Conservation (phyloP, 2,888 invertebrate species). For the Heliconius ismenius region DNA sequence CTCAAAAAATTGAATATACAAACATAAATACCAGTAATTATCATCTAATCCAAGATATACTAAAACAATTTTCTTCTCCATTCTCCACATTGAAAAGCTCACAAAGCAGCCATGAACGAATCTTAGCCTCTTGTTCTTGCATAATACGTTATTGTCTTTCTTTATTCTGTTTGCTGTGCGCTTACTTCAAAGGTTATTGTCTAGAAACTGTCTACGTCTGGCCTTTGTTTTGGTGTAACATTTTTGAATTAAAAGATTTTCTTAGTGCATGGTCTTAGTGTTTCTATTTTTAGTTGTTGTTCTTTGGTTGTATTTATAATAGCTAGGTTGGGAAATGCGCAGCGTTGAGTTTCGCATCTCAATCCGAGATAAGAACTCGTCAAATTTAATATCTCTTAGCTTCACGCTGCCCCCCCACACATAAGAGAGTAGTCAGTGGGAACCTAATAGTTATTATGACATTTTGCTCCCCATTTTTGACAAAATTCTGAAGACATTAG, state of each 20-base stretch:
- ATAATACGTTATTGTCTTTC: conserved; percentile 34
- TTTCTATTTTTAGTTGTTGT: not conserved
- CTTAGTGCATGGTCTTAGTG: not conserved
- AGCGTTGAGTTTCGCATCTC: no score
- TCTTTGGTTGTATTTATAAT: not conserved
- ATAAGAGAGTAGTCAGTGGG: no score
- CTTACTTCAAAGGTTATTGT: conserved; percentile 36
- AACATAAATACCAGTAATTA: no score
- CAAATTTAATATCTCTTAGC: no score
- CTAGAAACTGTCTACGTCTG: conserved; percentile 23
- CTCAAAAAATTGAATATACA: no score
- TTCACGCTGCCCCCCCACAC: no score
- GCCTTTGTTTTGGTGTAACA: conserved; percentile 26
- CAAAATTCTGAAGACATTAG: no score
- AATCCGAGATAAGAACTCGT: no score
- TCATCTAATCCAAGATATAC: not conserved
- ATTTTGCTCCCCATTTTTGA: no score
- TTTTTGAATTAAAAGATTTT: conserved; percentile 20
- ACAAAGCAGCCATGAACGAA: conserved; percentile 33
- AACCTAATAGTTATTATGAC: no score
- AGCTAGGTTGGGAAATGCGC: not conserved
- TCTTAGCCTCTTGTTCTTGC: conserved; percentile 36
- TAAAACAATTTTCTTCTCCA: conserved; percentile 15
- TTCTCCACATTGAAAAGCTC: conserved; percentile 14
- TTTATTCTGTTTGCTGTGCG: conserved; percentile 38